Base-by-base conservation (phyloP, 2,113 vertebrate genomes). In the Rhinopomastus cyanomelas region DNA sequence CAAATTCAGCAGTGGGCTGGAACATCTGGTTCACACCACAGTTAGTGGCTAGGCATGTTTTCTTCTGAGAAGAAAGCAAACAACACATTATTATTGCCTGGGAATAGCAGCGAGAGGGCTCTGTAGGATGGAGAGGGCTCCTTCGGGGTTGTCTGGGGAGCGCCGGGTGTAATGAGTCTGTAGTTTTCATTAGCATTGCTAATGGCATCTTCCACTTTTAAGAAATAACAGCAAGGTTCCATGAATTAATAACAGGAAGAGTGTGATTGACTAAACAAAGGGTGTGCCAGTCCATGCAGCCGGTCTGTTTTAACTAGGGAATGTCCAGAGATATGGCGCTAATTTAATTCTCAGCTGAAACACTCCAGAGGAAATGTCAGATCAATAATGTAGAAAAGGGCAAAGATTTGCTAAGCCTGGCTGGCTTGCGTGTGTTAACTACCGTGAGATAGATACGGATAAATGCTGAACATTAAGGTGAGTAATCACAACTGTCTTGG, bases 341-440 rank as follows among this genome's bases (percentile, higher is more conserved):
- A 94, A 96, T 95, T 92, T 88, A 92, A 95, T 96, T 95, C 93
- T 90, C 85, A n/a, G 72, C 21, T 93, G 95, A 95, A 94, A 93
- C 93, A 95, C 94, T 94, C 85, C 91, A 95, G 93, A 94, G 95
- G 90, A 95, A 96, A 94, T 88, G 87, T 95, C 90, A 90, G 92
- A 94, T 94, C 92, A 92, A 95, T 95, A 96, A 88, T 3, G 56
- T 19, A 96, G 92, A 71, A 90, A 96, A 95, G 90, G 95, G 87
- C 93, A 95, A 81, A 81, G 93, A 92, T 89, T 87, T 92, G 93
- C 86, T 89, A 95, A 95, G 86, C 84, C 60, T 88, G 91, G 84
- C 83, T 94, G 94, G 8, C 78, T 90, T 46, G 79, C 1, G 7
- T 83, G 8, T 53, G 65, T 87, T 94, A 96, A 95, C 82, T 89